Evolutionary conservation across 2,113 vertebrate genomes (phyloP).

Genomic region (Malaclemys terrapin): DNA sequence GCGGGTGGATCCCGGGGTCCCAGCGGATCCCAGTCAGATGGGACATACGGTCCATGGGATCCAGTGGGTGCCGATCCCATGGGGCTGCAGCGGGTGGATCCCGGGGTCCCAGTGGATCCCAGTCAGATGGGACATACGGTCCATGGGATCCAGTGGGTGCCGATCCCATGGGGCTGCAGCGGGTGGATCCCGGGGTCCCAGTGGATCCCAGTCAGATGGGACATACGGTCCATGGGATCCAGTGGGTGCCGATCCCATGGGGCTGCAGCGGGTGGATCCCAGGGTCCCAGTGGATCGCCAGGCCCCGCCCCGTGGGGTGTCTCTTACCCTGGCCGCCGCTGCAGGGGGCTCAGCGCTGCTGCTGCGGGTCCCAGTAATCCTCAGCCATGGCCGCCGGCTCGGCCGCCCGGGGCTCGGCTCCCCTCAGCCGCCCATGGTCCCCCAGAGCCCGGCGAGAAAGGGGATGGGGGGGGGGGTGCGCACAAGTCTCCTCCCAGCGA

Average conservation of each 20-base stretch:
- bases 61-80: no score
- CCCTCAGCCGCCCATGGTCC: conserved; percentile 31
- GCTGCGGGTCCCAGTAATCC: conserved; percentile 26
- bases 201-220: background rate
- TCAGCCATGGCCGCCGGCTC: conserved; percentile 31
- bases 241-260: no score
- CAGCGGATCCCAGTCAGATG: no score
- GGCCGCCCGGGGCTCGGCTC: background rate
- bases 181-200: background rate
- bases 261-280: no score
- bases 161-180: no score
- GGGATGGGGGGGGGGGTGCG: background rate
- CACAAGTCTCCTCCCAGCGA: background rate
- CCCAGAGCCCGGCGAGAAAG: background rate
- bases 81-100: no score
- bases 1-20: no score
- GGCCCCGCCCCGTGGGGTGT: background rate
- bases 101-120: no score
- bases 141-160: no score
- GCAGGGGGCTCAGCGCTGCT: background rate
- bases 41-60: no score
- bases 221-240: no score
- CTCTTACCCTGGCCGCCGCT: background rate
- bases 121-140: no score
- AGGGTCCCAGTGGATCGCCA: background rate